Percentiles rank a stretch among this genome's conserved stretches.
These are phyloP conservation scores for Okapia johnstoni DNA, from an alignment of 2,113 vertebrate species.

Conservation along the genomic window DNA sequence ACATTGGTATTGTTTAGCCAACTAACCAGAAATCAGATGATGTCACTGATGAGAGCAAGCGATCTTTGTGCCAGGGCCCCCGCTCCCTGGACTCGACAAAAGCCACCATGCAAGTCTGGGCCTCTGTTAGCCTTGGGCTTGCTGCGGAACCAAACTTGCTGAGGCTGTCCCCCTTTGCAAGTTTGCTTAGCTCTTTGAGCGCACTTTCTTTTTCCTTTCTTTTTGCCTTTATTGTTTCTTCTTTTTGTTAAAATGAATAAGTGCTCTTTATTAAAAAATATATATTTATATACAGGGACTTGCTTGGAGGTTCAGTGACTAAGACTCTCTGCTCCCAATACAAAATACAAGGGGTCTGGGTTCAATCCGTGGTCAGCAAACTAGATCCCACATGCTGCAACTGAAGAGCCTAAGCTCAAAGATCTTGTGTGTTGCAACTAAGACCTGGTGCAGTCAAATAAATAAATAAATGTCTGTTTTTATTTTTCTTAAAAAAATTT, in stretches of 20 bases:
- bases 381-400: not conserved
- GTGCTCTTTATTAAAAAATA: not conserved
- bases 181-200: not conserved
- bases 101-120: not conserved
- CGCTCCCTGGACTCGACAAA: not conserved
- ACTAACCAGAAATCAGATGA: not conserved
- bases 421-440: not conserved
- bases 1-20: not conserved
- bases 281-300: not conserved
- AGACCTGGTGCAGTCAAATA: not conserved
- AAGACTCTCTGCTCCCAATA: not conserved
- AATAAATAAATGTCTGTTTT: not conserved
- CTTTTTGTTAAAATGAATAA: not conserved
- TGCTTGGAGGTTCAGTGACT: not conserved
- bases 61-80: not conserved
- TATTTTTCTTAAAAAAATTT: not conserved
- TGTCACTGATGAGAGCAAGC: not conserved
- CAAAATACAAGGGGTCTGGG: not conserved
- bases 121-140: not conserved
- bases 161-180: not conserved
- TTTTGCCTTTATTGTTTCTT: not conserved
- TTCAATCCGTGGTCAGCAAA: not conserved
- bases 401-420: not conserved
- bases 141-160: not conserved
- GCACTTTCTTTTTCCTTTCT: not conserved